Percentiles rank a stretch among this genome's conserved stretches.
phyloP scores from a whole-genome alignment of 2,888 invertebrate genomes.

The Epicampocera succincta region DNA sequence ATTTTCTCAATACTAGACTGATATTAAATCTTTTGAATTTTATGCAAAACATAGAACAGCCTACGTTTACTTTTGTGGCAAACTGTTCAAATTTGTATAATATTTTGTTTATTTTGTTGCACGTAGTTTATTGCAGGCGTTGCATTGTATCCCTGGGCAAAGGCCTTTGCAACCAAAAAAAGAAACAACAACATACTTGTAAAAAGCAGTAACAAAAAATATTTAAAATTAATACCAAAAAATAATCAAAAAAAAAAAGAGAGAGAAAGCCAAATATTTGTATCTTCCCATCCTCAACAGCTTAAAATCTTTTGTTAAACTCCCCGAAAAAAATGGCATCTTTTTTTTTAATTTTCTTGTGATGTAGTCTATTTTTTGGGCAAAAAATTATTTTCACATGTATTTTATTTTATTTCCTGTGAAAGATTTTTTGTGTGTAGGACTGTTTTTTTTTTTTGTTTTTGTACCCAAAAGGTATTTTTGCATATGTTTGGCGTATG shows the following conservation, averaged over 20 bases:
- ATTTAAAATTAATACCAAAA: constrained; percentile 61
- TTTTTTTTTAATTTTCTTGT: constrained; percentile 30
- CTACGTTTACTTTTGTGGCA: no score
- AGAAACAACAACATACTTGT: constrained; percentile 1
- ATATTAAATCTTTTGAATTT: no score
- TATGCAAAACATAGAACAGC: no score
- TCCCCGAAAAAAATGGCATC: constrained; percentile 39
- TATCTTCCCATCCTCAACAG: constrained; percentile 16
- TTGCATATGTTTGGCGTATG: constrained; percentile 68
- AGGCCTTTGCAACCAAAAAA: constrained; percentile 55
- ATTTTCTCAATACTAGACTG: no score
- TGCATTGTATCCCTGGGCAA: constrained; percentile 67
- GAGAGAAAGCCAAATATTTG: constrained; percentile 23
- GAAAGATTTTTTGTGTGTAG: constrained; percentile 33
- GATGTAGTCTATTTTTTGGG: constrained; percentile 47
- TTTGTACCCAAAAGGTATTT: constrained; percentile 69
- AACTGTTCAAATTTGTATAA: no score
- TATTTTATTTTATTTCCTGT: constrained; percentile 69
- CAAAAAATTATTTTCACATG: constrained; percentile 42
- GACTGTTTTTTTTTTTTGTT: constrained; percentile 49
- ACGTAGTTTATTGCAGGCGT: constrained; percentile 61
- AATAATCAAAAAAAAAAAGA: constrained; percentile 57
- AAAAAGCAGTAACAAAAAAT: constrained; percentile 4
- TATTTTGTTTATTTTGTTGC: constrained; percentile 28
- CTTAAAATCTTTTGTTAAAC: constrained; percentile 64